Evolutionary conservation across 2,888 invertebrate species (phyloP), one percentile per base, ranked within the genome.

Genomic region (Thelaira solivaga): DNA sequence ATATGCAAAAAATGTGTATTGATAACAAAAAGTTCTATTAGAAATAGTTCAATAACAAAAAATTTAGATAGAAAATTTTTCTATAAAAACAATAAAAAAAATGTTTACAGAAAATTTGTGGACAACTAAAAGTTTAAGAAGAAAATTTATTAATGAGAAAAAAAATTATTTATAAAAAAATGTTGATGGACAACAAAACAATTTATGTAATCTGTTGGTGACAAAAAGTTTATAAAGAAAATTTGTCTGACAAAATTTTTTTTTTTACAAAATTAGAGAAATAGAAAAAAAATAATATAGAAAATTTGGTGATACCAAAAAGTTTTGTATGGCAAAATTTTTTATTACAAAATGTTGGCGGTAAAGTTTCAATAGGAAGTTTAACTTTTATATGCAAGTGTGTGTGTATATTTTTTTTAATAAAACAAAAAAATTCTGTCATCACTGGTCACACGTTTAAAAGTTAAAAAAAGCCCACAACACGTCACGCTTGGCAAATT

Each of bases 401-500:
- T 24, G n/a, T 49, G 36, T 6, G 0, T 26, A 16, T 22, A 10
- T 16, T 31, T 22, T 10, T 20, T 39, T 39, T 36, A n/a, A n/a
- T 36, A 13, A 26, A 64, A 36, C 24, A 10, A 22, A 57, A 71
- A 36, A 47, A 55, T 55, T 7, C 29, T 51, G 55, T 64, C 61
- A 61, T 29, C 18, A 45, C 22, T 51, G 72, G 22, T 68, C 72
- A 59, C 62, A 68, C 72, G 53, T 67, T 73, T 2, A n/a, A n/a
- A n/a, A 34, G 53, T 59, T 68, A 59, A 47, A 47, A 73, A 45
- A 47, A 53, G 16, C 8, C 7, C 7, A 61, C 69, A 51, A 36
- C 53, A 59, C 74, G 78, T 59, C 65, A 69, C 47, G 26, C 61
- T 80, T 80, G 76, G 76, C 80, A 80, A 76, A 71, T 71, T 67